Evolutionary conservation across 1,140 invertebrate species (phyloP).

Genomic region (Goniozus legneri): DNA sequence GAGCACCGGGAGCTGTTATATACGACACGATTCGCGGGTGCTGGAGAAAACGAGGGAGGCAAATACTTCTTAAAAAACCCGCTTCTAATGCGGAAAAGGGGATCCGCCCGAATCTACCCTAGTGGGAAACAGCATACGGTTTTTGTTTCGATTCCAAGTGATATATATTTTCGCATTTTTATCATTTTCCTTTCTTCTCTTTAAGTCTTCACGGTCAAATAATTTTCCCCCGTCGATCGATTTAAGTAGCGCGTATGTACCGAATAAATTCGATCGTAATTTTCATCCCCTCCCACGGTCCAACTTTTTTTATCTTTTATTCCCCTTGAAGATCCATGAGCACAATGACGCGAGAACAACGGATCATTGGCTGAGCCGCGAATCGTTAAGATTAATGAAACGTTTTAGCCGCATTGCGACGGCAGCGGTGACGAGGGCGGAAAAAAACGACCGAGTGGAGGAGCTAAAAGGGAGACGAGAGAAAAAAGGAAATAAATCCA

Average conservation of each 20-base stretch:
- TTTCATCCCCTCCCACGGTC: no score
- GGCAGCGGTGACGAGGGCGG: conserved; percentile 3
- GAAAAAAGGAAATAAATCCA: not conserved
- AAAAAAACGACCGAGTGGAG: conserved; percentile 7
- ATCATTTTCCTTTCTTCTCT: not conserved
- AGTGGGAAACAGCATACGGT: no score
- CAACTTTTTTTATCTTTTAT: not conserved
- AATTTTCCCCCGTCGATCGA: not conserved
- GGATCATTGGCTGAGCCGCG: conserved; percentile 18
- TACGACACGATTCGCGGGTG: no score
- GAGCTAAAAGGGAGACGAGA: not conserved
- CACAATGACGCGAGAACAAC: conserved; percentile 17
- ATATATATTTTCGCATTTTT: no score
- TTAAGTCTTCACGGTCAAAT: not conserved
- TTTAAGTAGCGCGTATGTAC: not conserved
- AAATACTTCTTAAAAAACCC: conserved; percentile 10
- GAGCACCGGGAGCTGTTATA: no score
- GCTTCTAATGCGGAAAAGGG: not conserved
- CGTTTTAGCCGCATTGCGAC: conserved; percentile 18
- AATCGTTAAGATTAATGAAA: conserved; percentile 26
- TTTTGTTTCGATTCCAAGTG: no score
- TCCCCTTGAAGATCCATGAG: conserved; percentile 10
- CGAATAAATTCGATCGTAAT: not conserved
- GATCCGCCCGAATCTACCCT: no score
- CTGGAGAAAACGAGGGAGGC: conserved; percentile 9